Base-by-base conservation (phyloP, 2,888 invertebrate species). In the Zaprionus obscuricornis region DNA sequence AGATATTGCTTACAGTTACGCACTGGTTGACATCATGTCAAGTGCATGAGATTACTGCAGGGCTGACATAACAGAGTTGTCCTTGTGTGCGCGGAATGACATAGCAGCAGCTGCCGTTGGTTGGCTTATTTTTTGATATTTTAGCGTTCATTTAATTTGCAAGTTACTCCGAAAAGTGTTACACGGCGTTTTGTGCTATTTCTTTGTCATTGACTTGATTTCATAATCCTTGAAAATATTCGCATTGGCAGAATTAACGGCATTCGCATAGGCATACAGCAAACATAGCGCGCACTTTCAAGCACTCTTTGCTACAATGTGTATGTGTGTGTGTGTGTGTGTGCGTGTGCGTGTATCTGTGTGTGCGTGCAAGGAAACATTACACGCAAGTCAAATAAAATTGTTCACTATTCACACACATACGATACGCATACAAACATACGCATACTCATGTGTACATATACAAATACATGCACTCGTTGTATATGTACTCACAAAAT, bases 351-450 rank as follows among this genome's bases (percentile, higher is more conserved):
- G 20, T 52, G 52, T 64, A 59, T 45, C 59, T 52, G 56, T 55
- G 56, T 57, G 42, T 34, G 60, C 36, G 43, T 59, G 62, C 55
- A 49, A 43, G 60, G 46, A 37, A 66, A 68, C 68, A 73, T 77
- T 81, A 71, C 77, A 77, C 73, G 77, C 76, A 76, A 77, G 73
- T 81, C 74, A 81, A 81, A 81, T 72, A 81, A 66, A 74, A 81
- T 84, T 71, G 62, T 62, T 39, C 54, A 50, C 62, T 57, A 27
- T 33, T 24, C 10, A 8, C 51, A 26, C 46, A 40, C 16, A 18
- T 42, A 52, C 33, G 1, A 49, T 33, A 51, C 56, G 36, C 36
- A 40, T 22, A 39, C 31, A 39, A 22, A 18, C 8, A 13, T 10
- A 36, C 56, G 33, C 17, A 18, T 29, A 34, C 29, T 36, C 46